These are phyloP conservation scores for Hoplodrina ambigua DNA, from an alignment of 2,888 invertebrate species.

Conservation along the genomic window DNA sequence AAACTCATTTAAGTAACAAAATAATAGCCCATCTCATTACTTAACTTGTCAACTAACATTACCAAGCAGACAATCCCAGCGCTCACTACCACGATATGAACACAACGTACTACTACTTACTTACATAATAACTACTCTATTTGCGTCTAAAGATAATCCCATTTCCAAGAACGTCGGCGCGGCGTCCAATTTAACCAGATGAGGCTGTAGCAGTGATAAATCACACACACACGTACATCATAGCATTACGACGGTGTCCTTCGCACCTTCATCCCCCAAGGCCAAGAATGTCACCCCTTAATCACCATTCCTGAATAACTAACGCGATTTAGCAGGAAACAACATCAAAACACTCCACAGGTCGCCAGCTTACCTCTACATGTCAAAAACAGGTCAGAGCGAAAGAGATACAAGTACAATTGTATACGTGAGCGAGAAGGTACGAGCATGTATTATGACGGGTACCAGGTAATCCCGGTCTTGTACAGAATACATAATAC, in stretches of 20 bases:
- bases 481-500: slow-evolving; percentile 71
- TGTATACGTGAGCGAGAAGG: slow-evolving; percentile 21
- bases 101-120: not conserved
- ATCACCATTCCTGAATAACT: slow-evolving; percentile 38
- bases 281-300: slow-evolving; percentile 39
- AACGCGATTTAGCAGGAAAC: slow-evolving; percentile 45
- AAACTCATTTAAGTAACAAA: too few relatives aligned
- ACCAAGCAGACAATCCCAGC: not conserved
- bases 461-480: slow-evolving; percentile 67
- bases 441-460: slow-evolving; percentile 51
- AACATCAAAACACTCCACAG: slow-evolving; percentile 56
- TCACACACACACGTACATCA: slow-evolving; percentile 15
- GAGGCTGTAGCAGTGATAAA: slow-evolving; percentile 23
- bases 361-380: slow-evolving; percentile 43
- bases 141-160: slow-evolving; percentile 15
- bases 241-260: slow-evolving; percentile 5
- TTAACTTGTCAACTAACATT: not conserved
- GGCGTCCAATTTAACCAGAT: slow-evolving; percentile 8
- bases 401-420: slow-evolving; percentile 42
- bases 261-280: slow-evolving; percentile 28
- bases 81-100: not conserved
- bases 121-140: slow-evolving; percentile 1
- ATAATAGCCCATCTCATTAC: not conserved
- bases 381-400: slow-evolving; percentile 45
- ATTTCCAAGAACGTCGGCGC: not conserved